Percentiles rank a stretch among this genome's conserved stretches.
phyloP scores from a whole-genome alignment of 2,113 vertebrate genomes.

The Podilymbus podiceps region DNA sequence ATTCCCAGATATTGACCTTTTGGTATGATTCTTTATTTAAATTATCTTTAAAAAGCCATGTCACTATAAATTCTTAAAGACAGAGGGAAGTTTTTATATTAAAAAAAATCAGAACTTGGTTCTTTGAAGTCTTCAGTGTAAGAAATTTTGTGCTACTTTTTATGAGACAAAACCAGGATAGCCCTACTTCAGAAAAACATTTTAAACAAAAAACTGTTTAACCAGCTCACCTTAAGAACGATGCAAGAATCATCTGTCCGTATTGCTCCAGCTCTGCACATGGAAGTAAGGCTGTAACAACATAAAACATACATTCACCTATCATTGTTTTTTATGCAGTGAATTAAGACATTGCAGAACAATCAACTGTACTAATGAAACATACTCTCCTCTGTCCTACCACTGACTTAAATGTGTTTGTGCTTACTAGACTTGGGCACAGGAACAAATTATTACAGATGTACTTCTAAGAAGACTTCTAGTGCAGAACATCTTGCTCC shows the following conservation, averaged over 20 bases:
- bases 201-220: background rate
- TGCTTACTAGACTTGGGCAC: background rate
- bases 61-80: background rate
- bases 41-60: background rate
- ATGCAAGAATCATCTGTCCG: conserved; percentile 90
- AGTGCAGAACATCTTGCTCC: background rate
- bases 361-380: background rate
- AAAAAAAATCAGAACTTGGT: background rate
- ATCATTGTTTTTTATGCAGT: background rate
- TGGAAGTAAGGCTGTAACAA: conserved; percentile 93
- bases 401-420: background rate
- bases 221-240: conserved; percentile 86
- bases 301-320: conserved; percentile 17
- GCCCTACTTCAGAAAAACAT: background rate
- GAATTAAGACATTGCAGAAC: background rate
- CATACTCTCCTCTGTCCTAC: background rate
- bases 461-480: background rate
- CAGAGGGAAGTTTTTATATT: background rate
- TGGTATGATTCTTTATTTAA: background rate
- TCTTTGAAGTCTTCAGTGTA: background rate
- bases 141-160: background rate
- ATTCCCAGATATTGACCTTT: background rate
- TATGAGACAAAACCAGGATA: background rate
- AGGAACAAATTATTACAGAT: background rate
- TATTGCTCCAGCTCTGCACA: conserved; percentile 98